Conservation (phyloP, 1,140 invertebrate species). For the Panagrolaimus sp. region DNA sequence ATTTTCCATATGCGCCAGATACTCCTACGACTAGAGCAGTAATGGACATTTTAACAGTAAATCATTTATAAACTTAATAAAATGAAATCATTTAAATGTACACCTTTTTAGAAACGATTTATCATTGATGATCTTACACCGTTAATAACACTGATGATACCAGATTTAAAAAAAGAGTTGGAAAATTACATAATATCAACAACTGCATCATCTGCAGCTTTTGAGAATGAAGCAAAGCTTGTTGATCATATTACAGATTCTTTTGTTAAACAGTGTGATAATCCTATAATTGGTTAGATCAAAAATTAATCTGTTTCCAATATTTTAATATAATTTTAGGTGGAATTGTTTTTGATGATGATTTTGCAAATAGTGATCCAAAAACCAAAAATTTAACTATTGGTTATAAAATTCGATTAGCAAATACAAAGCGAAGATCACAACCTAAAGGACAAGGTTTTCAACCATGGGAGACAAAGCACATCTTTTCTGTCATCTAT, state of each 20-base stretch:
- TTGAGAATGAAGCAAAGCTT: constrained; percentile 22
- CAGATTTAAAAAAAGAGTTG: background rate
- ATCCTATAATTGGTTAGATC: constrained; percentile 26
- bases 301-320: background rate
- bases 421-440: constrained; percentile 38
- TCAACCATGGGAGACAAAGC: constrained; percentile 37
- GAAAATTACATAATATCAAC: constrained; percentile 24
- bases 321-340: constrained; percentile 8
- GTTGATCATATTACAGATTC: constrained; percentile 19
- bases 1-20: constrained; percentile 40
- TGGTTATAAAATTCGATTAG: constrained; percentile 32
- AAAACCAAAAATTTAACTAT: constrained; percentile 12
- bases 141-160: background rate
- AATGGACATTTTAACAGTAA: constrained; percentile 39
- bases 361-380: constrained; percentile 20
- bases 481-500: constrained; percentile 19
- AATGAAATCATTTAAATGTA: no score
- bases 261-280: constrained; percentile 33
- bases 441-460: constrained; percentile 11
- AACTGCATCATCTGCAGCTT: constrained; percentile 15
- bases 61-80: no score
- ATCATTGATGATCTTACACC: constrained; percentile 16
- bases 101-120: constrained; percentile 25
- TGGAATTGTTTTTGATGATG: constrained; percentile 37
- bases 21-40: constrained; percentile 29